Conservation (phyloP, 1,140 invertebrate species). For the Popillia japonica region DNA sequence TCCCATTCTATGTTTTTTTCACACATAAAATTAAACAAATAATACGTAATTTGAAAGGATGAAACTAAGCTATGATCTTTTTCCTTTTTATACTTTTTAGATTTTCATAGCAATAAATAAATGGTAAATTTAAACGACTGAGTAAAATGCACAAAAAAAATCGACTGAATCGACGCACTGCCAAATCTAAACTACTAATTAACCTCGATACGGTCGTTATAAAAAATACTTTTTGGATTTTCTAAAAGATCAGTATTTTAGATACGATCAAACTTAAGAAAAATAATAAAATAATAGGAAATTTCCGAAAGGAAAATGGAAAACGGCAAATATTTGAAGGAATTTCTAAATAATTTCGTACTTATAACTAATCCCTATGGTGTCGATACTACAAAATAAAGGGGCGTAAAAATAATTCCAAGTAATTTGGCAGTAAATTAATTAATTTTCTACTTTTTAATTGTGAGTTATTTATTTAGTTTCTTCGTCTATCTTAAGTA, state of each 20-base stretch:
- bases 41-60: conserved; percentile 17
- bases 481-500: conserved; percentile 37
- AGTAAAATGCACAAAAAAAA: conserved; percentile 21
- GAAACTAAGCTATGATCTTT: background rate
- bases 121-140: conserved; percentile 5
- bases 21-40: background rate
- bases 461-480: conserved; percentile 35
- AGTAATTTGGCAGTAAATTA: conserved; percentile 15
- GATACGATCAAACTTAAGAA: background rate
- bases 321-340: background rate
- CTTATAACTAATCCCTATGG: background rate
- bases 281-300: background rate
- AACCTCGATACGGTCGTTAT: background rate
- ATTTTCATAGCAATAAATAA: conserved; percentile 31
- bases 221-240: conserved; percentile 11
- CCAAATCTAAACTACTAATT: conserved; percentile 19
- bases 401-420: background rate
- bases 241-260: background rate
- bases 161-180: conserved; percentile 21
- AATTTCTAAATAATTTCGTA: background rate
- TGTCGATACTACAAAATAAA: no score
- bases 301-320: background rate
- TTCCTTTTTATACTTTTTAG: background rate
- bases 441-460: background rate
- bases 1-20: no score